Evolutionary conservation across 2,113 vertebrate genomes (phyloP).

Genomic region (Limanda limanda): DNA sequence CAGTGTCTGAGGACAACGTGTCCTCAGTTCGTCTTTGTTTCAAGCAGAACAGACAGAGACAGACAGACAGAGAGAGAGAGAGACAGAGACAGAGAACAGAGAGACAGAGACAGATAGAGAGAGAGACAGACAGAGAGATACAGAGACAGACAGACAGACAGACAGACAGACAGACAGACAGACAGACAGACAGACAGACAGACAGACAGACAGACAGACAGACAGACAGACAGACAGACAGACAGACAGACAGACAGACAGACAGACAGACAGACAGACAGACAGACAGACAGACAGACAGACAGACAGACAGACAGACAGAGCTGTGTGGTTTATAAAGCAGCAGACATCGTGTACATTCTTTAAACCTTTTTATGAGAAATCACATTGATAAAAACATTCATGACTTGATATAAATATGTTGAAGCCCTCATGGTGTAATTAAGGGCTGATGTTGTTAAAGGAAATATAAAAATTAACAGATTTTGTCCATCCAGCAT

Average conservation of each 20-base stretch:
- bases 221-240: background rate
- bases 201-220: background rate
- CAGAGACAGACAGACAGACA: too few relatives aligned
- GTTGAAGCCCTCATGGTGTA: background rate
- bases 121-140: too few relatives aligned
- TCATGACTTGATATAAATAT: background rate
- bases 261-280: too few relatives aligned
- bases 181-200: constrained; percentile 13
- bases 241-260: too few relatives aligned
- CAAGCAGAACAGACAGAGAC: too few relatives aligned
- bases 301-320: background rate
- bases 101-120: too few relatives aligned
- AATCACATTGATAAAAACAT: background rate
- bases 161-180: too few relatives aligned
- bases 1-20: too few relatives aligned
- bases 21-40: too few relatives aligned
- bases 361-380: background rate
- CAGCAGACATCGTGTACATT: background rate
- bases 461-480: background rate
- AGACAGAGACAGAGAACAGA: too few relatives aligned
- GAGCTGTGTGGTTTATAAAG: background rate
- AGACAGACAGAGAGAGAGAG: too few relatives aligned
- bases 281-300: background rate
- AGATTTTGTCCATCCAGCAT: too few relatives aligned
- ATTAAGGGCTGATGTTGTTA: background rate